Base-by-base conservation (phyloP, 2,113 vertebrate genomes). In the Cebus imitator region DNA sequence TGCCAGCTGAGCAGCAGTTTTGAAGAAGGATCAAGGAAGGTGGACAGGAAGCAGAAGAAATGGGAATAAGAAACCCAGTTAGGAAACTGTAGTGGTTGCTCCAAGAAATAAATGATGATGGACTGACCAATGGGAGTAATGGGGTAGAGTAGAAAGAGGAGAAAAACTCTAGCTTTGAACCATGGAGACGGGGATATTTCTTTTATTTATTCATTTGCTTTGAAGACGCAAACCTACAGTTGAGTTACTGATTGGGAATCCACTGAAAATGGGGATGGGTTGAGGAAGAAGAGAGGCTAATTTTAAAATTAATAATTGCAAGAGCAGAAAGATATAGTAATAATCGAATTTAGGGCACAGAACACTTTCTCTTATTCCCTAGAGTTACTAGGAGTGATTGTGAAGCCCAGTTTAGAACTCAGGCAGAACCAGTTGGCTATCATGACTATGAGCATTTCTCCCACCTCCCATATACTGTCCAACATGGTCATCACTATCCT, bases 401-500 rank as follows among this genome's bases (percentile, higher is more conserved):
- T 8, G 27, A n/a, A 79, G 2, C 7, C 10, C 32, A 35, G 23
- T 66, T 61, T 16, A 57, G 48, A 88, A 45, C 2, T 83, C 43
- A 58, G 58, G 30, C 10, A 32, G 48, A 75, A 27, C 3, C 25
- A n/a, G 2, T 8, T 75, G 45, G 8, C 30, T 55, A 4, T 5
- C 35, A 40, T 5, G 3, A 8, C 12, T 61, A 4, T 8, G 3
- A 2, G 4, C 6, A 14, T 21, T 12, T 68, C 35, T 17, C 30
- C 78, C 61, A 1, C 48, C 23, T 48, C 27, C 27, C 27, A 5
- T 40, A 17, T 16, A 14, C 6, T 40, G 0, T 35, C 57, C 57
- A 75, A 1, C 32, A 50, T 0, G 12, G 21, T 50, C 32, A 9
- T 5, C 37, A n/a, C 23, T 43, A 35, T 17, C 8, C 21, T n/a